A percentile compares a stretch with the other conserved stretches of the same genome.
These are phyloP conservation scores for Catocala fraxini DNA, from an alignment of 2,888 invertebrate genomes.

Conservation along the genomic window DNA sequence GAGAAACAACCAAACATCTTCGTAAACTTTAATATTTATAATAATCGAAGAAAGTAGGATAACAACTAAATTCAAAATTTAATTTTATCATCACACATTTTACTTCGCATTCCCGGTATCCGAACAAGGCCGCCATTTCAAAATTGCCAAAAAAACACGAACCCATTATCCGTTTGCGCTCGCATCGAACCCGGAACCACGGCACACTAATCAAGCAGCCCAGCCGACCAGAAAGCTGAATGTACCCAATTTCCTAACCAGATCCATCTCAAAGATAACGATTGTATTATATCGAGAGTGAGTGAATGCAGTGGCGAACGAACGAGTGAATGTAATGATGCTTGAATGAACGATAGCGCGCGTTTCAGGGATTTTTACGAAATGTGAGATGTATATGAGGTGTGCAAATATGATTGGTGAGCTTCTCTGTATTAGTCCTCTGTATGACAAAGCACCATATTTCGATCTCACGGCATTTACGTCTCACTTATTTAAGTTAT, in stretches of 20 bases:
- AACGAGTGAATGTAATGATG: constrained; percentile 72
- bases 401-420: constrained; percentile 1
- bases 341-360: constrained; percentile 69
- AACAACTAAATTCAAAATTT: too few relatives aligned
- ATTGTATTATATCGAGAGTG: constrained; percentile 49
- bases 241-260: constrained; percentile 79
- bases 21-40: too few relatives aligned
- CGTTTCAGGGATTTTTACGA: constrained; percentile 25
- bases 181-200: constrained; percentile 54
- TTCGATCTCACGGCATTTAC: too few relatives aligned
- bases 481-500: too few relatives aligned
- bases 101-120: background rate
- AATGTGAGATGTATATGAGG: background rate
- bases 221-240: constrained; percentile 71
- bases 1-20: too few relatives aligned
- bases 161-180: constrained; percentile 26
- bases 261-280: constrained; percentile 70
- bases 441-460: too few relatives aligned
- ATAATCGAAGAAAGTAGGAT: too few relatives aligned
- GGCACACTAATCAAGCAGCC: constrained; percentile 62
- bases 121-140: background rate
- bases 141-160: constrained; percentile 22
- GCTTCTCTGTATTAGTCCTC: background rate
- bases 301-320: constrained; percentile 63
- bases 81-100: background rate